Base-by-base conservation (phyloP, 2,113 vertebrate species). In the Cyprinodon tularosa region DNA sequence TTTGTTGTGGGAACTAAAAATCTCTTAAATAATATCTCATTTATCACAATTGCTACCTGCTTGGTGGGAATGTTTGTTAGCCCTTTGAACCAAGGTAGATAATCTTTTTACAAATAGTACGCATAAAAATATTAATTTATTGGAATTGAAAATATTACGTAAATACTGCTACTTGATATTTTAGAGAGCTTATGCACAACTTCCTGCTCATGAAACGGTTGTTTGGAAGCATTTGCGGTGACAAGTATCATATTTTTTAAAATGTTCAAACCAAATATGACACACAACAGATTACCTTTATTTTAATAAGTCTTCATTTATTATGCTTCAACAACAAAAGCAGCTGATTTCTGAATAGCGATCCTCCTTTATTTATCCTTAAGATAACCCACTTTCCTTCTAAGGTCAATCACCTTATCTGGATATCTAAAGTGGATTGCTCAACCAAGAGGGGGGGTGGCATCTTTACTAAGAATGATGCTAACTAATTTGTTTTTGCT, bases 301-400 rank as follows among this genome's bases (percentile, higher is more conserved):
- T 11, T 45, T 45, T 2, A 45, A 45, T 7, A 7, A 12, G 12
- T 45, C 44, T 45, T 45, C 8, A 20, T 20, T 20, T n/a, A 53
- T 20, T 8, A n/a, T 20, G 50, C 17, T 15, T 50, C 48, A 50
- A 50, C n/a, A 22, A 12, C n/a, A 64, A 48, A 68, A 69, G 48
- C 1, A 8, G 59, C 68, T 78, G 59, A 76, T 50, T 71, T 42
- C 72, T 81, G 72, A 14, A 67, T 77, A 29, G 29, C 1, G 29
- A 29, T 29, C 29, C 85, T 86, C 78, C 83, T 80, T 63, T 47
- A 45, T 69, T 39, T 62, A 66, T 76, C 74, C 62, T 86, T 70
- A 75, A 59, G 84, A 84, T 78, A 78, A 81, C 82, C 71, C 79
- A 76, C 83, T 84, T 88, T 88, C 69, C 81, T 91, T 86, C 29